Evolutionary conservation across 2,888 invertebrate species (phyloP), one percentile per base, ranked within the genome.

Genomic region (Panopea generosa): DNA sequence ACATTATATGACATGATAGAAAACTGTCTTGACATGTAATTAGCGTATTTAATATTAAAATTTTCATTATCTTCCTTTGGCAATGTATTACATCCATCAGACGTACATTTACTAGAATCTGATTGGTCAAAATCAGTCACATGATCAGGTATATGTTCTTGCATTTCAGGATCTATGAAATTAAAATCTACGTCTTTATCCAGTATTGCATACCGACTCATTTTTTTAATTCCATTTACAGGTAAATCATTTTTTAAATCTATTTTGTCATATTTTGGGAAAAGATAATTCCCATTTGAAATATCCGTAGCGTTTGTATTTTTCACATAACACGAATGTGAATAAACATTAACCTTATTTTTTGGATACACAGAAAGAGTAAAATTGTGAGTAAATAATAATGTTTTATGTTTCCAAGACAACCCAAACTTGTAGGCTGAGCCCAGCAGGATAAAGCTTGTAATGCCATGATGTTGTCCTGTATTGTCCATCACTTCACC

Each of bases 1-100:
- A 84, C 83, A 63, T 87, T 87, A 61, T 79, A 86, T 7, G 83
- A 74, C 83, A 86, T 84, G 11, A 85, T 75, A 45, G 65, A 66
- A 29, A 84, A 49, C 22, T 43, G 26, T 38, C 53, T 47, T n/a
- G 43, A 45, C 20, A 43, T 18, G 49, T 24, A 65, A 27, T 65
- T 65, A 16, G 56, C 27, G 45, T 65, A 49, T 45, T 45, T 65
- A 22, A 27, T 20, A 24, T 56, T 29, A 45, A 16, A 26, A 9
- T 27, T 29, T 24, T 40, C 26, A 20, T 40, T 50, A 62, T 38
- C 38, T 9, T 52, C 29, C 11, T 43, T 24, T 29, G 9, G 6
- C 2, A n/a, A 18, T 16, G 40, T 29, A 33, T 55, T 55, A 49
- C 69, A 53, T 11, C 53, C 69, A 53, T 45, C 16, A 27, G 22